A percentile compares a stretch with the other conserved stretches of the same genome.
These are phyloP conservation scores for Bos javanicus DNA, from an alignment of 2,113 vertebrate species.

Conservation along the genomic window DNA sequence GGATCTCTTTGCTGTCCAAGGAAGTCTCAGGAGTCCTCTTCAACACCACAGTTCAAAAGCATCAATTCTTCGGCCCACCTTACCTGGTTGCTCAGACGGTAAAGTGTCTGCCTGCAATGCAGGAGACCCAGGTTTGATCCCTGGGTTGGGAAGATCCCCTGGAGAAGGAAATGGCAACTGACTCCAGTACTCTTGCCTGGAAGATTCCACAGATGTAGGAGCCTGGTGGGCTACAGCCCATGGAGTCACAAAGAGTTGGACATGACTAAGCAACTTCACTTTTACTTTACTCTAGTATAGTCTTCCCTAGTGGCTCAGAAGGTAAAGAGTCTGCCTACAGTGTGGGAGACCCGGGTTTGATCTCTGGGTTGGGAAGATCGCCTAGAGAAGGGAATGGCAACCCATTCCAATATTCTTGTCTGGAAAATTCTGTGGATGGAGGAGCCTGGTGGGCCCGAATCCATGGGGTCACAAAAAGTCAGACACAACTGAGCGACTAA, in stretches of 20 bases:
- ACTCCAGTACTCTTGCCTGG: background rate
- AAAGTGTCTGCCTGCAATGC: background rate
- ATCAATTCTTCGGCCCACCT: background rate
- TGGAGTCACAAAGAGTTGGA: background rate
- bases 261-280: background rate
- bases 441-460: background rate
- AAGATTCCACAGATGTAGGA: background rate
- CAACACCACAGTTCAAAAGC: background rate
- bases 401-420: background rate
- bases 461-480: background rate
- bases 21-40: background rate
- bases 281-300: background rate
- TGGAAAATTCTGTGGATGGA: background rate
- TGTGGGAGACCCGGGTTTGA: accelerated
- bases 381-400: background rate
- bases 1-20: background rate
- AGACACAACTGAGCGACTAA: background rate
- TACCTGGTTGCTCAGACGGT: background rate
- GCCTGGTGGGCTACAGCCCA: background rate
- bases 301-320: background rate
- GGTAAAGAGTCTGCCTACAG: background rate
- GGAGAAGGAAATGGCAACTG: background rate
- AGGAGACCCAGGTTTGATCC: background rate
- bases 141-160: background rate
- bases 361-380: background rate